Evolutionary conservation across 2,888 invertebrate species (phyloP), one percentile per base, ranked within the genome.

Genomic region (Cephus runcator): DNA sequence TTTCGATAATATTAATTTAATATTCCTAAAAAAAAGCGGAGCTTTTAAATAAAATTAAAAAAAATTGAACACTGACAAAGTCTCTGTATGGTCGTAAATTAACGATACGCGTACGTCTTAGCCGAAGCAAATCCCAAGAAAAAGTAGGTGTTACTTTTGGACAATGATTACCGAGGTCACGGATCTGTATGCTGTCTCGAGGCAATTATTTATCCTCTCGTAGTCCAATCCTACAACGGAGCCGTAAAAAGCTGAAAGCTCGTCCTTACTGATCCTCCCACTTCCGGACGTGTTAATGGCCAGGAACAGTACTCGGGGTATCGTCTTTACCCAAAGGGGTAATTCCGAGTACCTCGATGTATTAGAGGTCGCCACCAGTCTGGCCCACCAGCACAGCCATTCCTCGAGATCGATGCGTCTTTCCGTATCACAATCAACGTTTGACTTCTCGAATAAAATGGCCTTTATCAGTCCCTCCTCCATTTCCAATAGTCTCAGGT

Each of bases 261-360:
- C 95, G 75, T 94, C 92, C 85, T 94, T 94, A 15, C 94, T 94
- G 81, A 96, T 94, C 80, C 93, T 93, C n/a, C 95, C 95, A 34
- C 93, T 93, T 81, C 93, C 95, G 94, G 90, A 83, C 84, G 89
- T 82, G 75, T 80, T 87, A 77, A 84, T 85, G 31, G 83, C 82
- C 75, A 81, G 83, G 75, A 86, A 86, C 68, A 85, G 81, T 40
- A 83, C 81, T 40, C 76, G 79, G 87, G 95, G 94, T 82, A 96
- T 93, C 88, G 95, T 95, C 88, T 95, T 95, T 73, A 96, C 91
- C 93, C 95, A 96, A n/a, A 96, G 92, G 0, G 96, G 96, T 80
- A 96, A 93, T 84, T 95, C 94, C 0, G 93, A 91, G 87, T 95
- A 93, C 80, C 93, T 92, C 82, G 91, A 92, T 69, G 93, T 92